Evolutionary conservation across 2,797 vertebrate genomes (phyloP), one percentile per base, ranked within the genome.

Genomic region (Hydrophis major): DNA sequence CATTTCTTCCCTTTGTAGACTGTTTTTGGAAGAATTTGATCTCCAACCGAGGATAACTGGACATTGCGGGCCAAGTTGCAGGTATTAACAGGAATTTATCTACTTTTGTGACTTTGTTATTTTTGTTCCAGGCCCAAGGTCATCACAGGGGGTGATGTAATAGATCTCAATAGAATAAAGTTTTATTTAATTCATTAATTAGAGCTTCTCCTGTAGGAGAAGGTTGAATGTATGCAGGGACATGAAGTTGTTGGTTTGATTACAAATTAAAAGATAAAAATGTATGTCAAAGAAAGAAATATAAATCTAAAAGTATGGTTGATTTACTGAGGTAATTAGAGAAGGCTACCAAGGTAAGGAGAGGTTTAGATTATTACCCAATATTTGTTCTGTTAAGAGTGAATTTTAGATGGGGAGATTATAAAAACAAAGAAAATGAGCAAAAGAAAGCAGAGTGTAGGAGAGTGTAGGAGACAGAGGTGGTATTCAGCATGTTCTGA

Each of bases 371-470:
- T 32, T 69, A 32, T 69, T 37, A 37, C 16, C n/a, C n/a, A 50
- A 18, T 32, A 37, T 74, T 74, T 74, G n/a, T 74, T 74, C 2
- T 32, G n/a, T 74, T 32, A 74, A 74, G 66, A 74, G n/a, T 74
- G n/a, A 18, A 74, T 74, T n/a, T 37, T 37, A 16, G n/a, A 2
- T 6, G 6, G 1, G 1, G 2, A 1, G n/a, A 13, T 16, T 16
- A 16, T 32, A 32, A 69, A 69, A 37, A 6, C n/a, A 37, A 74
- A 74, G n/a, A 18, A 74, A 74, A 74, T 6, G 16, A 74, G 66
- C 6, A 18, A 37, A 32, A 74, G 66, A 74, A 74, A 74, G 13
- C 37, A 37, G n/a, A 37, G 16, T 8, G 16, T 18, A 37, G 50
- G 7, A 50, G 50, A 50, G 50, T 8, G 7, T 50, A 50, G 50